Base-by-base conservation (phyloP, 1,140 invertebrate genomes). In the Anastrepha ludens region DNA sequence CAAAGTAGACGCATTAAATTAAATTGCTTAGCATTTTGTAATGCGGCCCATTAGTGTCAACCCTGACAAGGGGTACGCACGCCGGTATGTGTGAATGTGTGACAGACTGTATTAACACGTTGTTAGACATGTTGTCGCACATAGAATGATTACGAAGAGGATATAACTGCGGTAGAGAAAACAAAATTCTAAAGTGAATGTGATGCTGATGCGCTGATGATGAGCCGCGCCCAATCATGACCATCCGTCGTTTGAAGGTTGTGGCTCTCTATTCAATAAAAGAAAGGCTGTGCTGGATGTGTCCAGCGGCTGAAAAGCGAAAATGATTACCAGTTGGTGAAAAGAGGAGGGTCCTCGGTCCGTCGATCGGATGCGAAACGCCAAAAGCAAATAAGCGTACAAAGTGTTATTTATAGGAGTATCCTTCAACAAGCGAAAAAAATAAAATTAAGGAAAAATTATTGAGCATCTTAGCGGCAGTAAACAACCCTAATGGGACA, bases 11-110 rank as follows among this genome's bases (percentile, higher is more conserved):
- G 89, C 91, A 92, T 92, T 92, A 92, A 92, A 91, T 91, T 92
- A 91, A 92, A 92, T 92, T 92, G 91, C 91, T 92, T 90, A 91
- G 92, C 91, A 92, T 91, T 92, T 92, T 92, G 91, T 92, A 92
- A 92, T 92, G 91, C 91, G 91, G 91, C 89, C 91, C 91, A 92
- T 92, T 92, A 92, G 91, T 92, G 91, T 92, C 85, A 86, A 86
- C 85, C 85, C 59, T 62, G 85, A 81, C 47, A 55, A 44, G 67
- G 67, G 67, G 44, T 81, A 81, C 17, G 9, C 13, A 41, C 15
- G 13, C 29, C 2, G 4, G 3, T 9, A 41, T 87, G 90, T 91
- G 91, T 90, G 89, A 90, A 89, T 88, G 91, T 60, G 89, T 67
- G 87, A 87, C 74, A 88, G 29, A 50, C 5, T 65, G 89, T 89